phyloP scores from a whole-genome alignment of 1,140 invertebrate genomes.

The Cydia fagiglandana region DNA sequence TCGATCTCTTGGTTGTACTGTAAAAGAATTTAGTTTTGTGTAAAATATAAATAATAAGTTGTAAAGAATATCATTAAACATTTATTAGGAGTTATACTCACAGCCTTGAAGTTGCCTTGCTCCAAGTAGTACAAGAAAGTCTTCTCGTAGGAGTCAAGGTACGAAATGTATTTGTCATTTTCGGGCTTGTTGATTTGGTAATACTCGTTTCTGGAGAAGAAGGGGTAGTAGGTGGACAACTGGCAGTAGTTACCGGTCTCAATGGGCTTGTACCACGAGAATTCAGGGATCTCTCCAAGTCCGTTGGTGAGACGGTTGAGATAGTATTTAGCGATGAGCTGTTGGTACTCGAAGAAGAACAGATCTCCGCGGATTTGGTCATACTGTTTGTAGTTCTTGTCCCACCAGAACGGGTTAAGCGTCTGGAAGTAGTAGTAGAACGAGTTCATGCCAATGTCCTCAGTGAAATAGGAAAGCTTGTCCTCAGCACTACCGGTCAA shows the following conservation, averaged over 20 bases:
- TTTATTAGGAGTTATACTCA: slow-evolving; percentile 44
- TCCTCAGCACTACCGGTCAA: slow-evolving; percentile 79
- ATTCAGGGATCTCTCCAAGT: slow-evolving; percentile 81
- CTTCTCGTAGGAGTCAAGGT: slow-evolving; percentile 63
- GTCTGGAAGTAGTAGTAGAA: slow-evolving; percentile 86
- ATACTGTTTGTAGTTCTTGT: slow-evolving; percentile 57
- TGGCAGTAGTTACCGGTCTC: slow-evolving; percentile 81
- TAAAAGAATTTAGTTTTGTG: slow-evolving; percentile 32
- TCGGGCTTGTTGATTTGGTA: slow-evolving; percentile 56
- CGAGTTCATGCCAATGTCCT: slow-evolving; percentile 85
- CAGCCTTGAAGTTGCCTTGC: slow-evolving; percentile 61
- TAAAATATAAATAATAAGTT: neutral
- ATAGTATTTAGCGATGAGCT: slow-evolving; percentile 84
- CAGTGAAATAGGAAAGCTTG: slow-evolving; percentile 85
- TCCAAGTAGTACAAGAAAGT: slow-evolving; percentile 62
- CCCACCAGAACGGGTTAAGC: slow-evolving; percentile 83
- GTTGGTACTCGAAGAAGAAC: slow-evolving; percentile 82
- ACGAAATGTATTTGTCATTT: slow-evolving; percentile 58
- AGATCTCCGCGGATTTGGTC: slow-evolving; percentile 81
- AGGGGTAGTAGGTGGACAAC: slow-evolving; percentile 51
- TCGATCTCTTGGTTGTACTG: slow-evolving; percentile 69
- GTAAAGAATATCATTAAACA: neutral
- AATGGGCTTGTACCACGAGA: slow-evolving; percentile 79
- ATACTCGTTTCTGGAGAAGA: slow-evolving; percentile 57
- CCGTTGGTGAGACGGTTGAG: slow-evolving; percentile 84